Base-by-base conservation (phyloP, 2,888 invertebrate species). In the Drosophila subquinaria region DNA sequence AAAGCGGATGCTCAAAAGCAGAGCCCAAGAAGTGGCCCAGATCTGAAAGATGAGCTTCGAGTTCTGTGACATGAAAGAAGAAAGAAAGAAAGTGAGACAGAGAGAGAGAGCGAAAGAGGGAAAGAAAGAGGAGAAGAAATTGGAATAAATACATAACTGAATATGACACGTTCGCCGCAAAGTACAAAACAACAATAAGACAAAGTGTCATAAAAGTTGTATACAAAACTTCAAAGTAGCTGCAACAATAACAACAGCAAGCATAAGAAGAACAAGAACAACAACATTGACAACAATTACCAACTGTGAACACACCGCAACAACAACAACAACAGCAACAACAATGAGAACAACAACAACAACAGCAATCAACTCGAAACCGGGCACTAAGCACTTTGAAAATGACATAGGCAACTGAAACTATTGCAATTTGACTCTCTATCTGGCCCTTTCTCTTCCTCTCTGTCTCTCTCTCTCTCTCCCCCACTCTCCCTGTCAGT, bases 191-290 rank as follows among this genome's bases (percentile, higher is more conserved):
- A 82, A 81, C 88, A 88, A 88, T 81, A 83, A 77, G 83, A 86
- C 89, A 87, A 87, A 87, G 87, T 87, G 87, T 88, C 87, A 88
- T 84, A 84, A 87, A 87, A 87, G 87, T 87, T 87, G 86, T 87
- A 86, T 74, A 86, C 87, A 84, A 82, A 87, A 87, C 86, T 87
- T 82, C 73, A 88, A 84, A 85, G 85, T 82, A 80, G 78, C 75
- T 81, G 87, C 87, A 79, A 72, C 78, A 75, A 64, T 53, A 69
- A 35, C 27, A 56, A 48, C 48, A 61, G 48, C n/a, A 60, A 27
- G 4, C 23, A 27, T 27, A 5, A 27, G 23, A 27, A 5, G 23
- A 27, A 5, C 27, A 27, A 27, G 27, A 62, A 33, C 36, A 69
- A 36, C 27, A 67, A 63, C 73, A 69, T 61, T 76, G 70, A 63